phyloP scores from a whole-genome alignment of 2,113 vertebrate species.

The Passer domesticus region DNA sequence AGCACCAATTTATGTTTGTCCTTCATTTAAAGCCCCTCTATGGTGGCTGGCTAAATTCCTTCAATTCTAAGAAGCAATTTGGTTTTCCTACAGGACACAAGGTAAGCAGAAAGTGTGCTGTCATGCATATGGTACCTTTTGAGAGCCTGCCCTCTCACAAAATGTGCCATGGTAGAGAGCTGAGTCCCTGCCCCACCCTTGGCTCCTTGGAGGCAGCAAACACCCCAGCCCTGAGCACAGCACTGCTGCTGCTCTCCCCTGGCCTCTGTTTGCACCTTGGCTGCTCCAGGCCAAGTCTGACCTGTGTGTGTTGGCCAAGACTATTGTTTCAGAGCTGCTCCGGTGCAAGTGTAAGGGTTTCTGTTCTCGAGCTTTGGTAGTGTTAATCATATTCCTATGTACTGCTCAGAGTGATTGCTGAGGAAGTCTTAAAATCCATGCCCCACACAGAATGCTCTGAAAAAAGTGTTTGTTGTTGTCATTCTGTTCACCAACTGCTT shows the following conservation, averaged over 20 bases:
- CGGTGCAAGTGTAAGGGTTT: background rate
- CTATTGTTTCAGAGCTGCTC: background rate
- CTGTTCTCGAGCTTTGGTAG: background rate
- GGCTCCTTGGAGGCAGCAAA: background rate
- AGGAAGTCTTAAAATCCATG: background rate
- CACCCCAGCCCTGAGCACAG: rapidly evolving
- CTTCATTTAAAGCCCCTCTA: conserved; percentile 27
- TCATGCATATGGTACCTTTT: rapidly evolving
- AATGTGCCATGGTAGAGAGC: rapidly evolving
- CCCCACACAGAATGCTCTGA: background rate
- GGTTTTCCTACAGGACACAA: background rate
- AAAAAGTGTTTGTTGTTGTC: background rate
- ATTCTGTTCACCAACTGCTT: background rate
- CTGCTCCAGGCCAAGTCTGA: conserved; percentile 3
- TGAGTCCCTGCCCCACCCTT: background rate
- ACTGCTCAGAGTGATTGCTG: conserved; percentile 3
- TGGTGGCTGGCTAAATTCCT: conserved; percentile 30
- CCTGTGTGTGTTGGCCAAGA: background rate
- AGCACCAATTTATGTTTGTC: conserved; percentile 21
- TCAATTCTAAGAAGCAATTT: background rate
- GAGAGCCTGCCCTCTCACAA: background rate
- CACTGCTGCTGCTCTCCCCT: background rate
- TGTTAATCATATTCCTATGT: background rate
- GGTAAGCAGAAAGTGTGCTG: background rate
- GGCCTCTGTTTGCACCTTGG: background rate